These are phyloP conservation scores for Diogma glabrata DNA, from an alignment of 2,888 invertebrate species.

Conservation along the genomic window DNA sequence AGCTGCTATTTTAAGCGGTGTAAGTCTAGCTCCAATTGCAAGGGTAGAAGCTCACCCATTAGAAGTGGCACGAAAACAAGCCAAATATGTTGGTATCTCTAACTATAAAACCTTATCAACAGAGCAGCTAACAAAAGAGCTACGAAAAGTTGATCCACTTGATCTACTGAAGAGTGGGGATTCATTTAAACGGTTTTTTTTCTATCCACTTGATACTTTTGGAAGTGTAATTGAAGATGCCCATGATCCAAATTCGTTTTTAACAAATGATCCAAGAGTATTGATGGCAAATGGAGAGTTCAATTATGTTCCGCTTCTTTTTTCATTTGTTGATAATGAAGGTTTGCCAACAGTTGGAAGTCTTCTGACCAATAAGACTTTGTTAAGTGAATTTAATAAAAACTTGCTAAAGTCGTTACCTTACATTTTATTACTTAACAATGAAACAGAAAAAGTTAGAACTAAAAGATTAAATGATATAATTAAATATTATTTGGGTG, in stretches of 20 bases:
- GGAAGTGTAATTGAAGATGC: conserved; percentile 36
- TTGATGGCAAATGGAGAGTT: conserved; percentile 34
- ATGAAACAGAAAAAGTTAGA: too few relatives aligned
- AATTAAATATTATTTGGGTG: too few relatives aligned
- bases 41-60: conserved; percentile 14
- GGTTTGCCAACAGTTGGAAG: too few relatives aligned
- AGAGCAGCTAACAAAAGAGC: conserved; percentile 25
- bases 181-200: too few relatives aligned
- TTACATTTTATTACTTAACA: too few relatives aligned
- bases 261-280: conserved; percentile 36
- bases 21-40: conserved; percentile 25
- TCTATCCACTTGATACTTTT: conserved; percentile 39
- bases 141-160: conserved; percentile 25
- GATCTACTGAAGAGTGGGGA: too few relatives aligned
- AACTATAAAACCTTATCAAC: conserved; percentile 19
- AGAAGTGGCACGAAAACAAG: conserved; percentile 25
- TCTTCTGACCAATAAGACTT: too few relatives aligned
- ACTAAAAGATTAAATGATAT: too few relatives aligned
- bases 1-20: conserved; percentile 29
- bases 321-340: conserved; percentile 38
- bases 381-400: too few relatives aligned
- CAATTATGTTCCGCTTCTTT: conserved; percentile 38
- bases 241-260: conserved; percentile 33
- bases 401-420: too few relatives aligned
- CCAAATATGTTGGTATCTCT: conserved; percentile 27